Evolutionary conservation across 2,888 invertebrate genomes (phyloP).

Genomic region (Tetragonisca angustula): DNA sequence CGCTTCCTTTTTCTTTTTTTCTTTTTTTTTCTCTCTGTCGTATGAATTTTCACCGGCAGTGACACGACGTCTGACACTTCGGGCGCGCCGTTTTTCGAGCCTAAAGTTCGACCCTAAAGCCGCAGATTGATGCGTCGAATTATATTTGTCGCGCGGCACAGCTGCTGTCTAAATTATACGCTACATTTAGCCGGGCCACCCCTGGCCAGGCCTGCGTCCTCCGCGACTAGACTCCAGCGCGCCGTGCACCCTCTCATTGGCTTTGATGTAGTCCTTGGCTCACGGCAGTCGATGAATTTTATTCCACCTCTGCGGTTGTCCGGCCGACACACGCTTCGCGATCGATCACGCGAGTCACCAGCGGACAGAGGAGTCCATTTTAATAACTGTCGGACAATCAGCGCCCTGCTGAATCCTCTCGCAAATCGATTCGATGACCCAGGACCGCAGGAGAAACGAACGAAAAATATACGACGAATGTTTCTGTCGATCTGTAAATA

Average conservation of each 20-base stretch:
- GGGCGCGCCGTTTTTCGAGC: conserved; percentile 21
- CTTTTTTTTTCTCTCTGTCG: neutral
- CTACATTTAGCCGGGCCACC: conserved; percentile 78
- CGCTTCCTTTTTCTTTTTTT: too few relatives aligned
- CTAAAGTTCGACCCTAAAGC: conserved; percentile 74
- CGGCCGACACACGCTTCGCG: conserved; percentile 41
- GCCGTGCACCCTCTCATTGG: conserved; percentile 54
- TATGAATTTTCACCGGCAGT: conserved; percentile 14
- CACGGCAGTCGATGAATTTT: conserved; percentile 76
- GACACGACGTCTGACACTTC: conserved; percentile 28
- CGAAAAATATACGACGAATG: too few relatives aligned
- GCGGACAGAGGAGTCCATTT: conserved; percentile 29
- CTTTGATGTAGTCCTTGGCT: conserved; percentile 75
- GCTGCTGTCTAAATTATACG: conserved; percentile 82
- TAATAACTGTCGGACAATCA: conserved; percentile 39
- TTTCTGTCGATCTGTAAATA: too few relatives aligned
- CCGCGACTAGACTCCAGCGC: conserved; percentile 45
- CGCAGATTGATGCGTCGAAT: conserved; percentile 83
- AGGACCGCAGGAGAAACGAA: too few relatives aligned
- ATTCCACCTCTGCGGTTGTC: conserved; percentile 73
- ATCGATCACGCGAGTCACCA: conserved; percentile 47
- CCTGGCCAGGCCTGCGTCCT: conserved; percentile 66
- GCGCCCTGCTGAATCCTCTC: neutral
- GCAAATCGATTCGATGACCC: neutral
- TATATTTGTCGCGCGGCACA: conserved; percentile 80